Percentiles rank a stretch among this genome's conserved stretches.
phyloP scores from a whole-genome alignment of 1,140 invertebrate species.

The Paralvinella palmiformis region DNA sequence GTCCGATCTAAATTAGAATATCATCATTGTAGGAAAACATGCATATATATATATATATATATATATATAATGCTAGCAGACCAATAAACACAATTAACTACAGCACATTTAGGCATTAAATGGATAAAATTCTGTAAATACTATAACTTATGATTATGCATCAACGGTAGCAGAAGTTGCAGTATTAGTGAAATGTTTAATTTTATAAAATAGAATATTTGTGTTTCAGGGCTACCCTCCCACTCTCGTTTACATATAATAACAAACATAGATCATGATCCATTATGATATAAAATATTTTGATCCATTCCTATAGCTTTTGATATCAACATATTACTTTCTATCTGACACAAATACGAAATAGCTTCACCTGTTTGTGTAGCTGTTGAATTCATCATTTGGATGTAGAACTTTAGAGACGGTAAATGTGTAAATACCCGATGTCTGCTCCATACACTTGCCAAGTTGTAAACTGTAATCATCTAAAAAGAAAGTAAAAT shows the following conservation, averaged over 20 bases:
- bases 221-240: neutral
- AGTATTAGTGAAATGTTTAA: too few relatives aligned
- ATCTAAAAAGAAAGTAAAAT: constrained; percentile 23
- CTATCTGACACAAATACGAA: neutral
- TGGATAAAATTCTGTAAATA: too few relatives aligned
- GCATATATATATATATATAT: neutral
- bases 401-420: constrained; percentile 86
- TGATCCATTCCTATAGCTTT: too few relatives aligned
- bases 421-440: constrained; percentile 71
- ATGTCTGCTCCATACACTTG: constrained; percentile 25
- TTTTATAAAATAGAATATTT: too few relatives aligned
- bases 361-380: neutral
- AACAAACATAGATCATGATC: neutral
- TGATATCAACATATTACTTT: neutral
- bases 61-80: neutral
- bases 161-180: too few relatives aligned
- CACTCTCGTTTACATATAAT: neutral
- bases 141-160: too few relatives aligned
- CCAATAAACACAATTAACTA: too few relatives aligned
- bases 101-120: too few relatives aligned
- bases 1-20: neutral
- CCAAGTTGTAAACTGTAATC: constrained; percentile 27
- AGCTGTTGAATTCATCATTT: constrained; percentile 66
- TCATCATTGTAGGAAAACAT: neutral
- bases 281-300: neutral